Evolutionary conservation across 2,888 invertebrate genomes (phyloP).

Genomic region (Mythimna vitellina): DNA sequence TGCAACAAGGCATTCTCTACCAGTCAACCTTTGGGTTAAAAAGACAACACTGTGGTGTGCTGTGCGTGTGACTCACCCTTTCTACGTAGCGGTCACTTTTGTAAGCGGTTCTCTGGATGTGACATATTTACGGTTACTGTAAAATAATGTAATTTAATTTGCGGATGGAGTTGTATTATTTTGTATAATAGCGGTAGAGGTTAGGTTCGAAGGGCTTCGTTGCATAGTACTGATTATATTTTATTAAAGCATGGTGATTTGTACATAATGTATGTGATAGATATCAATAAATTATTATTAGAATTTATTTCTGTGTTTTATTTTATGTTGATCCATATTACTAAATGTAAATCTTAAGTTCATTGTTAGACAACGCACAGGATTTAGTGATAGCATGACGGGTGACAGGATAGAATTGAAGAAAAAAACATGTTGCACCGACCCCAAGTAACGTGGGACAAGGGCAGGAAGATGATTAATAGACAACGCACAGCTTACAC

Average conservation of each 20-base stretch:
- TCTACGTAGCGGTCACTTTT: neutral
- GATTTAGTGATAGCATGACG: too few species aligned
- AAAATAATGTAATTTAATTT: slow-evolving; percentile 43
- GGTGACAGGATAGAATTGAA: too few species aligned
- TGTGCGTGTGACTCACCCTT: too few species aligned
- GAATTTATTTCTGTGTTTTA: slow-evolving; percentile 49
- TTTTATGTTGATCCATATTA: neutral
- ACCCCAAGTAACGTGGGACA: too few species aligned
- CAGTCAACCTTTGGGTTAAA: too few species aligned
- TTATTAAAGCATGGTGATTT: slow-evolving; percentile 82
- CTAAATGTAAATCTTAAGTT: too few species aligned
- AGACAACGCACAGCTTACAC: too few species aligned
- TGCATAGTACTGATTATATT: slow-evolving; percentile 72
- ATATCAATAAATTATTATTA: slow-evolving; percentile 80
- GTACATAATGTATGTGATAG: slow-evolving; percentile 88
- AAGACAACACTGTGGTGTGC: too few species aligned
- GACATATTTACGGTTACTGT: slow-evolving; percentile 14
- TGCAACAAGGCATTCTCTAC: too few species aligned
- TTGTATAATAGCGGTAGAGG: slow-evolving; percentile 65
- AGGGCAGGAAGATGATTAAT: too few species aligned
- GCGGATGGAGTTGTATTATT: slow-evolving; percentile 64
- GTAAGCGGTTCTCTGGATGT: neutral
- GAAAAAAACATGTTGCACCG: too few species aligned
- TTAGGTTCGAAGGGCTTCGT: slow-evolving; percentile 61
- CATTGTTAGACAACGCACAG: too few species aligned